Evolutionary conservation across 2,888 invertebrate genomes (phyloP).

Genomic region (Congeria kusceri): DNA sequence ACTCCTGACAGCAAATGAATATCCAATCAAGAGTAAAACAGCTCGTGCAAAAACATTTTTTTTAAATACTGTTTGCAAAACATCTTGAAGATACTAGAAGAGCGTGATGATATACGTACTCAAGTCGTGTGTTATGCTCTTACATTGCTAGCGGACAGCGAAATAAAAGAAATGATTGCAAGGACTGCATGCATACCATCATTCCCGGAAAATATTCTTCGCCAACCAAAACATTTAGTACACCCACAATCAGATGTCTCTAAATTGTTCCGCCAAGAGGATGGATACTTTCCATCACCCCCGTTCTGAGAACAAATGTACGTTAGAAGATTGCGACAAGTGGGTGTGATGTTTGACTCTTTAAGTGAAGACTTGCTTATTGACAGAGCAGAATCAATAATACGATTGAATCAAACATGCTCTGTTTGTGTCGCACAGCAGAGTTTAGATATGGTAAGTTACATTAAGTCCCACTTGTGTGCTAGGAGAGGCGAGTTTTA

Average conservation of each 20-base stretch:
- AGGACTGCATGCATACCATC: not conserved
- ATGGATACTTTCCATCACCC: conserved; percentile 14
- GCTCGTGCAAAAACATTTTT: conserved; percentile 22
- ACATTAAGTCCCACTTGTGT: not conserved
- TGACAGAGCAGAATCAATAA: conserved; percentile 11
- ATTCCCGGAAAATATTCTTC: not conserved
- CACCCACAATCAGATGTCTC: conserved; percentile 1
- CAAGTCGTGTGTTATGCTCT: not conserved
- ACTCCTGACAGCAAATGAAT: not conserved
- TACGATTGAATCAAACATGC: conserved; percentile 6
- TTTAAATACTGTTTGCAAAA: conserved; percentile 39
- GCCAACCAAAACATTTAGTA: no score
- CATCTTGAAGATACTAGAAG: conserved; percentile 18
- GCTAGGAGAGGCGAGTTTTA: no score
- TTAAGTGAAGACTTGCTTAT: conserved; percentile 7
- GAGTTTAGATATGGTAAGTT: not conserved
- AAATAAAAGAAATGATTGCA: not conserved
- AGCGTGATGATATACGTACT: not conserved
- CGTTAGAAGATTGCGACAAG: not conserved
- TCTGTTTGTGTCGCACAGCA: conserved; percentile 5
- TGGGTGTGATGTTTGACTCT: conserved; percentile 12
- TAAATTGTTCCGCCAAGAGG: not conserved
- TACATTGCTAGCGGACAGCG: not conserved
- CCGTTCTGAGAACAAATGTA: not conserved
- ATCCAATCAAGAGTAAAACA: conserved; percentile 7